Percentiles rank a stretch among this genome's conserved stretches.
Conservation (phyloP, 2,888 invertebrate genomes). For the Andrena hattorfiana region DNA sequence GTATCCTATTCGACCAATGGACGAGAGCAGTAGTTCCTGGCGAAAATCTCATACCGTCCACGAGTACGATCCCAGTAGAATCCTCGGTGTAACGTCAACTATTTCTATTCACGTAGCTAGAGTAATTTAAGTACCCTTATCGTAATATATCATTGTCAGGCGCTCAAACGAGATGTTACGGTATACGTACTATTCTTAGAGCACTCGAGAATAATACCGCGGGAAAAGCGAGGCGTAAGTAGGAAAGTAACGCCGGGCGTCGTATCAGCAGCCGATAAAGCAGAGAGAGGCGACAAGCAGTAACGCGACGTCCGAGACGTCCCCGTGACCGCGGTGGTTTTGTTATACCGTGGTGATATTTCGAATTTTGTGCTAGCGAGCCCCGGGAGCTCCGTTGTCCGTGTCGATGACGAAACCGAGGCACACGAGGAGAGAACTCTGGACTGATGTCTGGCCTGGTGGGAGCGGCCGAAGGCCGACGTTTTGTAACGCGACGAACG, state of each 20-base stretch:
- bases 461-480: conserved; percentile 65
- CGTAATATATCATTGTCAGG: not conserved
- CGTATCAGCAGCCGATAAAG: conserved; percentile 78
- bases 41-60: not conserved
- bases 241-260: conserved; percentile 11
- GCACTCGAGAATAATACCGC: conserved; percentile 36
- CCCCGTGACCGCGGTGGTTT: conserved; percentile 39
- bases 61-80: not conserved
- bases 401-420: conserved; percentile 63
- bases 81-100: not conserved
- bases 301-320: conserved; percentile 18
- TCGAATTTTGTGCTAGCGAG: conserved; percentile 50
- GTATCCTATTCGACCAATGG: not conserved
- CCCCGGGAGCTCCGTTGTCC: conserved; percentile 18
- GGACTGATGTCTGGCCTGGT: conserved; percentile 49
- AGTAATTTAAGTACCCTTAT: not conserved
- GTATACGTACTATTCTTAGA: conserved; percentile 54
- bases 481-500: conserved; percentile 63
- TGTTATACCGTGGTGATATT: conserved; percentile 53
- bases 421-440: conserved; percentile 58
- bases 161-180: conserved; percentile 20
- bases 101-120: not conserved
- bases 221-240: conserved; percentile 38
- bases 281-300: conserved; percentile 60
- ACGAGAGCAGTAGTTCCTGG: no score